These are phyloP conservation scores for Passer domesticus DNA, from an alignment of 2,113 vertebrate genomes.

Conservation along the genomic window DNA sequence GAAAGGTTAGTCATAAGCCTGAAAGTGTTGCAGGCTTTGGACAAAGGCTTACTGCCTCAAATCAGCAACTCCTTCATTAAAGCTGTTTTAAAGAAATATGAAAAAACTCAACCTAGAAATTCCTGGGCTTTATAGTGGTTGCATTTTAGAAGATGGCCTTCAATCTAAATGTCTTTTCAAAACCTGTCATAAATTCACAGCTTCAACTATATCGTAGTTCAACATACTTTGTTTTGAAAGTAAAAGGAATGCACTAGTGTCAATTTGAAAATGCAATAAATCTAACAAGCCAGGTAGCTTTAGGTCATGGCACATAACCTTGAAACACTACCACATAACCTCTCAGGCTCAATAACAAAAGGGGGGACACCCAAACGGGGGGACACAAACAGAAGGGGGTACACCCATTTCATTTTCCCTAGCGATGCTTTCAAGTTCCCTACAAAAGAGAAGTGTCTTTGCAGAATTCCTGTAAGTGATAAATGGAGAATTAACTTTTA, in stretches of 20 bases:
- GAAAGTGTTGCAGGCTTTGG: not conserved
- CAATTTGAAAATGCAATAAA: not conserved
- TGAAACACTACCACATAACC: not conserved
- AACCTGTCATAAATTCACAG: not conserved
- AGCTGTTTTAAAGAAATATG: not conserved
- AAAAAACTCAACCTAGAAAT: not conserved
- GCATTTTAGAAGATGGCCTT: not conserved
- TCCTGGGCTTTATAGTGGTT: not conserved
- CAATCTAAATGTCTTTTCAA: not conserved
- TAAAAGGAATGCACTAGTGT: not conserved
- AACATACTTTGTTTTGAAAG: not conserved
- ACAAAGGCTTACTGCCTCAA: not conserved
- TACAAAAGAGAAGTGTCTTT: not conserved
- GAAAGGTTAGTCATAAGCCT: not conserved
- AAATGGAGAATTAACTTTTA: not conserved
- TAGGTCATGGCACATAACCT: not conserved
- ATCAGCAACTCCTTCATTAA: not conserved
- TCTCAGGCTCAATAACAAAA: not conserved
- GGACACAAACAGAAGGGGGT: not conserved
- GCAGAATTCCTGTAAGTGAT: not conserved
- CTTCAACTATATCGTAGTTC: not conserved
- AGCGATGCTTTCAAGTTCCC: not conserved
- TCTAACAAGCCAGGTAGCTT: not conserved
- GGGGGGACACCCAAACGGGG: accelerated
- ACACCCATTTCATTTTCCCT: not conserved